These are phyloP conservation scores for Eubasilissa regina DNA, from an alignment of 1,140 invertebrate species.

Conservation along the genomic window DNA sequence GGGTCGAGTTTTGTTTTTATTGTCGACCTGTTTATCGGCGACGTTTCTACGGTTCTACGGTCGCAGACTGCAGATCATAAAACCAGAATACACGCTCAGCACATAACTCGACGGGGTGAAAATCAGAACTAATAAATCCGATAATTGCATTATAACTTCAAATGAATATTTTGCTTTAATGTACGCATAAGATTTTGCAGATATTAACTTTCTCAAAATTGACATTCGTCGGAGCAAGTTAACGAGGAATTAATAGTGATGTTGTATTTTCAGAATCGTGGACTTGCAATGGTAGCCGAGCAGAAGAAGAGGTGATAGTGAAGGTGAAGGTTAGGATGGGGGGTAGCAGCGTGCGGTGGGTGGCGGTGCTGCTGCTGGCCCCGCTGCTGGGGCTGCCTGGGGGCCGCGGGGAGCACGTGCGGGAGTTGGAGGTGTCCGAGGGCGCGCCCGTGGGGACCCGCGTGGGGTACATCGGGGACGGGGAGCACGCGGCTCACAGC, in stretches of 20 bases:
- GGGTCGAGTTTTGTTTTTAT: conserved; percentile 34
- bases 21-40: conserved; percentile 48
- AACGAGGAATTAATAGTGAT: conserved; percentile 7
- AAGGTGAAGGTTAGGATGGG: conserved; percentile 47
- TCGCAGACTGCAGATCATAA: conserved; percentile 26
- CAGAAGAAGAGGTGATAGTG: conserved; percentile 53
- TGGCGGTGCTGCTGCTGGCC: conserved; percentile 48
- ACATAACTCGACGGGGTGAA: neutral
- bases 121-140: neutral
- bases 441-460: conserved; percentile 88
- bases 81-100: neutral
- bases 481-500: conserved; percentile 77
- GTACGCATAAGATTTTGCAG: too few relatives aligned
- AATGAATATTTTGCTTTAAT: too few relatives aligned
- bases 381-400: conserved; percentile 39
- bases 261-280: conserved; percentile 47
- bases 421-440: conserved; percentile 89
- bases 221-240: neutral
- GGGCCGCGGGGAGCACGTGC: conserved; percentile 77
- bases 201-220: too few relatives aligned
- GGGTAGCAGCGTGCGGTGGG: conserved; percentile 41
- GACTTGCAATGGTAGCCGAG: conserved; percentile 49
- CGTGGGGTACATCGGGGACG: conserved; percentile 89
- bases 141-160: too few relatives aligned
- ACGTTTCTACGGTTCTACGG: conserved; percentile 27